These are phyloP conservation scores for Macrobrachium rosenbergii DNA, from an alignment of 1,140 invertebrate genomes.

Conservation along the genomic window DNA sequence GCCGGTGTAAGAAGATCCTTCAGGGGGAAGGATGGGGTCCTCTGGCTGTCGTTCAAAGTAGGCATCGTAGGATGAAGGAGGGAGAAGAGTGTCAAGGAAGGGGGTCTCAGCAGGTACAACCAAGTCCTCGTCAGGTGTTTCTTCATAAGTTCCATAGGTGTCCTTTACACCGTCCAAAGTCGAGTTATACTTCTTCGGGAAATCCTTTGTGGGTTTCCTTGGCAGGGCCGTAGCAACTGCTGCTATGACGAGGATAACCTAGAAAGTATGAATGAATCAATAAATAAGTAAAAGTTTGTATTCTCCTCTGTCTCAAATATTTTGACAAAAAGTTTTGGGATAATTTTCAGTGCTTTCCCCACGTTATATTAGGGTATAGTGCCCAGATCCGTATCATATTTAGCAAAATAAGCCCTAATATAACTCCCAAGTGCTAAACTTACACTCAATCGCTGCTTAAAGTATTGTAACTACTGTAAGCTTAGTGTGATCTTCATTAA, in stretches of 20 bases:
- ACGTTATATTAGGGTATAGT: not conserved
- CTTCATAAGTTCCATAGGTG: slow-evolving; percentile 7
- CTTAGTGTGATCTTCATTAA: no score
- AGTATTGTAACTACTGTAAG: no score
- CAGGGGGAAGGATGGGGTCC: slow-evolving; percentile 15
- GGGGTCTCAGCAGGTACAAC: slow-evolving; percentile 9
- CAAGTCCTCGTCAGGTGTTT: not conserved
- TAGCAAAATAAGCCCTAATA: no score
- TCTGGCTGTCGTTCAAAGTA: slow-evolving; percentile 28
- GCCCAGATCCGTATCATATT: no score
- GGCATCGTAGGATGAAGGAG: slow-evolving; percentile 35
- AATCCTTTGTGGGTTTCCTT: slow-evolving; percentile 22
- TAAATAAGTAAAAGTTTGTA: no score
- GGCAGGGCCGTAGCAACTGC: slow-evolving; percentile 13
- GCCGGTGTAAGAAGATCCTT: slow-evolving; percentile 8
- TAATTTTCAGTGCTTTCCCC: not conserved
- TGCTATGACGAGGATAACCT: slow-evolving; percentile 17
- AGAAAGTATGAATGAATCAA: not conserved
- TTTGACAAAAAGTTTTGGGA: not conserved
- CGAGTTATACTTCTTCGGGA: slow-evolving; percentile 45
- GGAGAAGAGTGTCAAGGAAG: not conserved
- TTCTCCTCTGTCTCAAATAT: no score
- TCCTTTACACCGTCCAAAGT: slow-evolving; percentile 20
- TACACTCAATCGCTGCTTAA: no score
- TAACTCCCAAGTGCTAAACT: no score